Percentiles rank a stretch among this genome's conserved stretches.
Conservation (phyloP, 2,113 vertebrate species). For the Paralichthys olivaceus region DNA sequence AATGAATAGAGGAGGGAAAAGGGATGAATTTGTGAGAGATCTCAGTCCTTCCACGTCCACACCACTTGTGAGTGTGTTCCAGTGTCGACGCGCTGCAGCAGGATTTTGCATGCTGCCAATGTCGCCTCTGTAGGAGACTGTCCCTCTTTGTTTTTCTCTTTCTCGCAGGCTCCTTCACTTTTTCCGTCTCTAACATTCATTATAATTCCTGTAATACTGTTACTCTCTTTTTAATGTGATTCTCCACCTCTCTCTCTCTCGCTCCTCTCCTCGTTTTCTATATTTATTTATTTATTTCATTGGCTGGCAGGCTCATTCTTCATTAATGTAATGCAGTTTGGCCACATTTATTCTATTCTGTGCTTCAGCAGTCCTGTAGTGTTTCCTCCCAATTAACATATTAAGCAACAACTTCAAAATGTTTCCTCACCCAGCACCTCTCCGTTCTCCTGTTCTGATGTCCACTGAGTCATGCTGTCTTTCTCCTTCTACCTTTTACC, state of each 20-base stretch:
- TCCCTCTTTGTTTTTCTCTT: slow-evolving; percentile 63
- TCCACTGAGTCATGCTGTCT: slow-evolving; percentile 9
- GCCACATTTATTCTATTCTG: slow-evolving; percentile 50
- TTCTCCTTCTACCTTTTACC: not conserved
- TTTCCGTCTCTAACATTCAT: slow-evolving; percentile 31
- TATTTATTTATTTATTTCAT: slow-evolving; percentile 53
- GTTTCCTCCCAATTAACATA: slow-evolving; percentile 30
- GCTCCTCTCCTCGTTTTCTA: slow-evolving; percentile 12
- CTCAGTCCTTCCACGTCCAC: slow-evolving; percentile 68
- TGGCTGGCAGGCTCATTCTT: slow-evolving; percentile 57
- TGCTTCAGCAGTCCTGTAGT: slow-evolving; percentile 57
- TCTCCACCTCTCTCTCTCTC: slow-evolving; percentile 15
- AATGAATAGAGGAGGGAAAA: slow-evolving; percentile 53
- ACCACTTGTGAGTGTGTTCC: slow-evolving; percentile 42
- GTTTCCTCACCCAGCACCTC: not conserved
- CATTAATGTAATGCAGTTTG: slow-evolving; percentile 72
- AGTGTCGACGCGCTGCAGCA: slow-evolving; percentile 51
- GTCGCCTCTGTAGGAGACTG: slow-evolving; percentile 65
- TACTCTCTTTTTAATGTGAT: slow-evolving; percentile 42
- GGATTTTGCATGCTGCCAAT: slow-evolving; percentile 70
- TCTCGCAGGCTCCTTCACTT: slow-evolving; percentile 22
- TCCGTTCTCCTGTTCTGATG: not conserved
- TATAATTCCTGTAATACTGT: slow-evolving; percentile 48
- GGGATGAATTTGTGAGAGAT: slow-evolving; percentile 38
- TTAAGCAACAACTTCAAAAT: slow-evolving; percentile 20